Percentiles rank a stretch among this genome's conserved stretches.
Evolutionary conservation across 2,113 vertebrate genomes (phyloP).

Genomic region (Pterocles gutturalis): DNA sequence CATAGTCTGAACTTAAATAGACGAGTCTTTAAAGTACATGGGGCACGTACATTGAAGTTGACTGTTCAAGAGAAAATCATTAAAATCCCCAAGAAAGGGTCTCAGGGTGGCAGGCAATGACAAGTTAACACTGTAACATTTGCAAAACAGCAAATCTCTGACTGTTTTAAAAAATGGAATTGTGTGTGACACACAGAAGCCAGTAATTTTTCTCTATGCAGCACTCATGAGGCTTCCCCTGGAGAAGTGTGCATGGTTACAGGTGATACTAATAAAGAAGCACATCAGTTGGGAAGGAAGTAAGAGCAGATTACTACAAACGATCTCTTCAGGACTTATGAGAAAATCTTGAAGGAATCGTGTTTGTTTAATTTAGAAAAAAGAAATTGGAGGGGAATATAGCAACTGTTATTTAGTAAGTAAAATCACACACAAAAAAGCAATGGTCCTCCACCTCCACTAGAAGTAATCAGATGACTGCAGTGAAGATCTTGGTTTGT

Average conservation of each 20-base stretch:
- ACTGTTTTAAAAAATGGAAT: constrained; percentile 4
- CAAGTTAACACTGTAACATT: not conserved
- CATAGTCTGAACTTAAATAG: not conserved
- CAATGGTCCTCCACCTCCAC: not conserved
- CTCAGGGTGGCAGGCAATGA: constrained; percentile 15
- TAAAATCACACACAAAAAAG: not conserved
- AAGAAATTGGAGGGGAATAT: not conserved
- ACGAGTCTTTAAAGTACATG: not conserved
- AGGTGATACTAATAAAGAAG: not conserved
- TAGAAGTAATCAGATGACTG: not conserved
- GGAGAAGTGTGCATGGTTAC: not conserved
- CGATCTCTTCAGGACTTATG: not conserved
- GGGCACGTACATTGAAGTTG: not conserved
- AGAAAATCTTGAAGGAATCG: not conserved
- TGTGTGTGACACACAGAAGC: not conserved
- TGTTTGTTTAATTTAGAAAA: not conserved
- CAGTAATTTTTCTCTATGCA: not conserved
- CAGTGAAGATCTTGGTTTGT: not conserved
- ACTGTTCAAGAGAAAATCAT: not conserved
- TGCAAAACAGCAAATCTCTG: not conserved
- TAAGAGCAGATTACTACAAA: not conserved
- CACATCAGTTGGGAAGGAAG: not conserved
- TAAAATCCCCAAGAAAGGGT: not conserved
- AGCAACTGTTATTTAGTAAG: not conserved
- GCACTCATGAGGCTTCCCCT: not conserved